Conservation (phyloP, 2,888 invertebrate genomes). For the Chrysodeixis includens region DNA sequence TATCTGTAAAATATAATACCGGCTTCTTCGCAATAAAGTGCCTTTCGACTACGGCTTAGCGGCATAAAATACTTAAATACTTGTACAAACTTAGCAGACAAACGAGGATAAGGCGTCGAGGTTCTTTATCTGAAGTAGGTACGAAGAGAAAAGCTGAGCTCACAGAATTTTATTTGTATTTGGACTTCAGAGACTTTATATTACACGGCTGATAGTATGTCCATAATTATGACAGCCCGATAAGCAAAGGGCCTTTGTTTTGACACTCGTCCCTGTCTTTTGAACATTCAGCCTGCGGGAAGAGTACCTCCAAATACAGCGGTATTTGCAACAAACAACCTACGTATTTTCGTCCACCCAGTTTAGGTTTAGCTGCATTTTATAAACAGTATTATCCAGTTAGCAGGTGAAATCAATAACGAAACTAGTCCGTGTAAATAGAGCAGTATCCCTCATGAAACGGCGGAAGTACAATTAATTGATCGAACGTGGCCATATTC, state of each 20-base stretch:
- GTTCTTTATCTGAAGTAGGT: not conserved
- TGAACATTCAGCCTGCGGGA: not conserved
- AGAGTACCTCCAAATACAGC: not conserved
- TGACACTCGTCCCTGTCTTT: not conserved
- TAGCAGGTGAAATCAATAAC: slow-evolving; percentile 12
- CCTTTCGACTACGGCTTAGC: not conserved
- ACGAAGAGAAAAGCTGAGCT: not conserved
- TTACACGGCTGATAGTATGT: not conserved
- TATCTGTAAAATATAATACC: not conserved
- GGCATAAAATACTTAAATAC: slow-evolving; percentile 13
- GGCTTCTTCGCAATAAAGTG: not conserved
- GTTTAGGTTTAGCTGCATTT: not conserved
- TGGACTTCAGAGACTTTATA: not conserved
- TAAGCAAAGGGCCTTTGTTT: not conserved
- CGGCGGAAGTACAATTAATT: slow-evolving; percentile 29
- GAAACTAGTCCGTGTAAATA: slow-evolving; percentile 13
- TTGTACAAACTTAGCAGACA: slow-evolving; percentile 1
- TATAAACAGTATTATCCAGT: not conserved
- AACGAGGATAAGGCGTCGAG: not conserved
- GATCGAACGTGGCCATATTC: slow-evolving; percentile 26
- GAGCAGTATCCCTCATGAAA: slow-evolving; percentile 16
- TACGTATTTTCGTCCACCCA: not conserved
- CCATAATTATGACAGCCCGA: slow-evolving; percentile 4
- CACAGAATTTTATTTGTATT: not conserved
- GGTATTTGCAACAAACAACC: not conserved